These are phyloP conservation scores for Indicator maculatus DNA, from an alignment of 2,113 vertebrate species.

Conservation along the genomic window DNA sequence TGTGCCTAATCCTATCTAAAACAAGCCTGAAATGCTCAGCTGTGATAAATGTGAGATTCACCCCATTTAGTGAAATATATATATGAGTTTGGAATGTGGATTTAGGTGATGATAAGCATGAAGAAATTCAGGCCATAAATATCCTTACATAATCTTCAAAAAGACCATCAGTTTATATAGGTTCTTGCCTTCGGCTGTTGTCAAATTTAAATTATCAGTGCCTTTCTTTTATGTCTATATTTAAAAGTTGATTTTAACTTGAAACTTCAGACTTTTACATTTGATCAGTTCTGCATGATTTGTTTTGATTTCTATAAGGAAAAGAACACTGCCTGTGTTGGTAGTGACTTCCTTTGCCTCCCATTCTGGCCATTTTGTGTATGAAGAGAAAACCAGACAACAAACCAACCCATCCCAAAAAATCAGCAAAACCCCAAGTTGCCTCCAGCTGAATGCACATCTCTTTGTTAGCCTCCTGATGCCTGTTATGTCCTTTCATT, in stretches of 20 bases:
- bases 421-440: background rate
- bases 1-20: background rate
- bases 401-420: background rate
- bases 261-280: background rate
- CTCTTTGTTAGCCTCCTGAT: background rate
- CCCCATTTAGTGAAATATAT: background rate
- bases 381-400: background rate
- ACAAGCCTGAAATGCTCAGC: background rate
- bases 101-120: background rate
- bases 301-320: background rate
- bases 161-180: background rate
- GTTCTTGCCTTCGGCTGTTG: background rate
- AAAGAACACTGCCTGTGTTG: background rate
- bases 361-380: background rate
- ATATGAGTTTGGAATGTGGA: constrained; percentile 31
- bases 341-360: background rate
- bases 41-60: constrained; percentile 10
- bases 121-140: constrained; percentile 2
- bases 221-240: constrained; percentile 6
- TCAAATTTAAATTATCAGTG: background rate
- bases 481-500: background rate
- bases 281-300: background rate
- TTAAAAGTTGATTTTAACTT: background rate
- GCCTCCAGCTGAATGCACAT: background rate
- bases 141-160: background rate